Conservation (phyloP, 2,888 invertebrate species). For the Zootermopsis nevadensis region DNA sequence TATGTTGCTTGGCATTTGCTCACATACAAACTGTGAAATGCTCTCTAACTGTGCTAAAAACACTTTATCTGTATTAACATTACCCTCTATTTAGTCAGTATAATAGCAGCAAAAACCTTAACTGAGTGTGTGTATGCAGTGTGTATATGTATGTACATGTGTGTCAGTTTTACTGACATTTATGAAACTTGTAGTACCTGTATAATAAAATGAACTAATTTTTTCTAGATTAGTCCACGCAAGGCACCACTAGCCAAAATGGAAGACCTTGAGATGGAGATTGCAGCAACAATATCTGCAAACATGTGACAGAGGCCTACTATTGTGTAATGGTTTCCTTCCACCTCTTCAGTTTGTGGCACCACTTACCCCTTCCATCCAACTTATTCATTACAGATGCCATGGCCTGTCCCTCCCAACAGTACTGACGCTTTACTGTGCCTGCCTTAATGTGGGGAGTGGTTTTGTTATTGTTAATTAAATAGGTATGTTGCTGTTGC, state of each 20-base stretch:
- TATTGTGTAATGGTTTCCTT: not conserved
- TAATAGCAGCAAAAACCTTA: too few species aligned
- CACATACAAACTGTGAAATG: not conserved
- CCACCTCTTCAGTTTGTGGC: not conserved
- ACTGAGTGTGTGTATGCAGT: too few species aligned
- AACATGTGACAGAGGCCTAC: slow-evolving; percentile 24
- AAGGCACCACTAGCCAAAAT: slow-evolving; percentile 52
- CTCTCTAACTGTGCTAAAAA: not conserved
- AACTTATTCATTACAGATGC: not conserved
- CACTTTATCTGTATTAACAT: not conserved
- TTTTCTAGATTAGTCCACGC: slow-evolving; percentile 50
- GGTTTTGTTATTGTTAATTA: not conserved
- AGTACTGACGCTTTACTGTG: slow-evolving; percentile 9
- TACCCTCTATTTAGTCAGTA: not conserved
- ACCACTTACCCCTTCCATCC: not conserved
- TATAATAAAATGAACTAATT: not conserved
- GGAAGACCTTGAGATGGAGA: slow-evolving; percentile 49
- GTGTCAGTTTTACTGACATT: not conserved
- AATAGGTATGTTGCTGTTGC: slow-evolving; percentile 22
- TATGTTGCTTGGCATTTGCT: too few species aligned
- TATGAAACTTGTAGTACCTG: not conserved
- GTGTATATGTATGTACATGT: too few species aligned
- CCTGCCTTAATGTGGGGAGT: not conserved
- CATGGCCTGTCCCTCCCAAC: not conserved
- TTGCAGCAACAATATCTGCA: slow-evolving; percentile 8